Evolutionary conservation across 2,113 vertebrate genomes (phyloP).

Genomic region (Petaurus breviceps): DNA sequence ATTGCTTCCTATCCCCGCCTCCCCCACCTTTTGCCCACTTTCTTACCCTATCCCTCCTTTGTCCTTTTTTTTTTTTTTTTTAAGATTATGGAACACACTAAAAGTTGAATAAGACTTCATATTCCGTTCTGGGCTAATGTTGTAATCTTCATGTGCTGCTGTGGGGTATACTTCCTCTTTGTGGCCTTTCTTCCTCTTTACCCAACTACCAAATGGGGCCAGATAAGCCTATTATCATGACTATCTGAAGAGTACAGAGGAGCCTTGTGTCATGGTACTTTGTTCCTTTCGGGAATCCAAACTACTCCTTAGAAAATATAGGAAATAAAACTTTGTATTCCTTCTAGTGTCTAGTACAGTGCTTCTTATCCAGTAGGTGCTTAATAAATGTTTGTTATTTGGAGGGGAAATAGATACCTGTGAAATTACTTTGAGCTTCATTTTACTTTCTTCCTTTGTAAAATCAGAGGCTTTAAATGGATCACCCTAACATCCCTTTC

Average conservation of each 20-base stretch:
- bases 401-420: neutral
- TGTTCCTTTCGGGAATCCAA: constrained; percentile 32
- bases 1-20: neutral
- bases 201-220: constrained; percentile 21
- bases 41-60: neutral
- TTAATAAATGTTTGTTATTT: neutral
- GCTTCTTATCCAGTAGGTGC: neutral
- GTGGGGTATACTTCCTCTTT: constrained; percentile 64
- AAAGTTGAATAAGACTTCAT: constrained; percentile 43
- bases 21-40: neutral
- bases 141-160: constrained; percentile 49
- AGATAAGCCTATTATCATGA: constrained; percentile 22
- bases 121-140: constrained; percentile 6
- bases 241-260: constrained; percentile 40
- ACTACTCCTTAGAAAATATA: constrained; percentile 23
- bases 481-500: neutral
- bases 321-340: neutral
- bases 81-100: constrained; percentile 15
- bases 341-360: neutral
- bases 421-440: neutral
- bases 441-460: neutral
- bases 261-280: neutral
- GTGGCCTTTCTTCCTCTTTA: constrained; percentile 56
- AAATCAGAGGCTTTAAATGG: neutral
- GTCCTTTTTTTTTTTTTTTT: neutral